phyloP scores from a whole-genome alignment of 2,797 vertebrate genomes.

The Cyprinella venusta region DNA sequence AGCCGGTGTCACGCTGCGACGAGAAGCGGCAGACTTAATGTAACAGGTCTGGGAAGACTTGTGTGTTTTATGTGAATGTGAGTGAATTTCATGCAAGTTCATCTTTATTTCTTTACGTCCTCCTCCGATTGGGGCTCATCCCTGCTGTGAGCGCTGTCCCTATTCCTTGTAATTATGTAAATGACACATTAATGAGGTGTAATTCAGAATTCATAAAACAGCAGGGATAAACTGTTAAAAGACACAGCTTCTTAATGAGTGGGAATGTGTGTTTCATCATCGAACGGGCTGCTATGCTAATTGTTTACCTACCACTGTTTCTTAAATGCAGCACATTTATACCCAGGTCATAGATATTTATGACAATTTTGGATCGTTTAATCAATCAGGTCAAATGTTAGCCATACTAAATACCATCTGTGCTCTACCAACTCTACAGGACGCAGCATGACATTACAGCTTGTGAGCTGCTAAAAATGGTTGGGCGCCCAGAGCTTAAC shows the following conservation, averaged over 20 bases:
- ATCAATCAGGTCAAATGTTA: conserved; percentile 70
- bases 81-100: conserved; percentile 18
- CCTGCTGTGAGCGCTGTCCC: conserved; percentile 76
- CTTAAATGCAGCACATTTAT: conserved; percentile 77
- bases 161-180: conserved; percentile 85
- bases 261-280: conserved; percentile 75
- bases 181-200: conserved; percentile 86
- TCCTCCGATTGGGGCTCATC: conserved; percentile 69
- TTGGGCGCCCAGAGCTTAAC: conserved; percentile 43
- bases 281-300: conserved; percentile 74
- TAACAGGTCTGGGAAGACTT: conserved; percentile 41
- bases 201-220: conserved; percentile 87
- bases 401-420: conserved; percentile 65
- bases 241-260: conserved; percentile 76
- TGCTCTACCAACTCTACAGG: conserved; percentile 64
- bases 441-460: conserved; percentile 52
- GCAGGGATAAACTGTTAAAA: conserved; percentile 82
- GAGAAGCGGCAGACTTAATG: conserved; percentile 21
- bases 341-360: conserved; percentile 71
- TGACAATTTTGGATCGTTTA: conserved; percentile 69
- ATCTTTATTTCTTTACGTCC: conserved; percentile 45
- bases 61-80: neutral
- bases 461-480: conserved; percentile 58
- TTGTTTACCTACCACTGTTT: conserved; percentile 83
- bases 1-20: conserved; percentile 9